Evolutionary conservation across 1,140 invertebrate genomes (phyloP).

Genomic region (Leguminivora glycinivorella): DNA sequence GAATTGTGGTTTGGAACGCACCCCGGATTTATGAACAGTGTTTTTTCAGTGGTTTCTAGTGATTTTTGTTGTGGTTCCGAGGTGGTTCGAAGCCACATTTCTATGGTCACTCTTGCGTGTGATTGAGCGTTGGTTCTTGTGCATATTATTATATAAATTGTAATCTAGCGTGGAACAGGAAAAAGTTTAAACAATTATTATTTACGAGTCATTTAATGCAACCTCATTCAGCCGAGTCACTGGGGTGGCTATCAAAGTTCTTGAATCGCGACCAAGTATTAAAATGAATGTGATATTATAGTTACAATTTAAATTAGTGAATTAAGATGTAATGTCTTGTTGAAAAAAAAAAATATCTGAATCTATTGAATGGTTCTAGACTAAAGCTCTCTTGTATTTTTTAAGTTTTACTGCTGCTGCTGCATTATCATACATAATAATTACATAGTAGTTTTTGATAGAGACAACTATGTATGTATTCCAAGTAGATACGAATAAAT

Average conservation of each 20-base stretch:
- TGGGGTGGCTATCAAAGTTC: background rate
- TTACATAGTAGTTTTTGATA: too few relatives aligned
- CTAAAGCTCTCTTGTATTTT: too few relatives aligned
- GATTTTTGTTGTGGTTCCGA: conserved; percentile 28
- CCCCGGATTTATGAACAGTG: conserved; percentile 37
- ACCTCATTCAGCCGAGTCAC: background rate
- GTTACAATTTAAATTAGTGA: too few relatives aligned
- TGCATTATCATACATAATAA: too few relatives aligned
- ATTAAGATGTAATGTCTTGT: too few relatives aligned
- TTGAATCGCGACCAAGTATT: too few relatives aligned
- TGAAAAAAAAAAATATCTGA: too few relatives aligned
- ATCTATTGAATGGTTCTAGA: too few relatives aligned
- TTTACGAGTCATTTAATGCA: background rate
- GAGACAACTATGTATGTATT: background rate
- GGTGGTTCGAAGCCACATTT: conserved; percentile 65
- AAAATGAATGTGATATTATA: too few relatives aligned
- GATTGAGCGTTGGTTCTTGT: background rate
- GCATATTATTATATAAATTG: background rate
- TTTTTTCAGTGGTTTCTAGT: conserved; percentile 1
- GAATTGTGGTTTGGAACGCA: conserved; percentile 68
- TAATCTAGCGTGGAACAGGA: conserved; percentile 8
- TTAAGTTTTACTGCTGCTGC: too few relatives aligned
- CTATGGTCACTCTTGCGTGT: conserved; percentile 47
- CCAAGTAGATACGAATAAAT: background rate
- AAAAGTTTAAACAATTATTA: conserved; percentile 5